Conservation (phyloP, 2,113 vertebrate genomes). For the Podarcis muralis region DNA sequence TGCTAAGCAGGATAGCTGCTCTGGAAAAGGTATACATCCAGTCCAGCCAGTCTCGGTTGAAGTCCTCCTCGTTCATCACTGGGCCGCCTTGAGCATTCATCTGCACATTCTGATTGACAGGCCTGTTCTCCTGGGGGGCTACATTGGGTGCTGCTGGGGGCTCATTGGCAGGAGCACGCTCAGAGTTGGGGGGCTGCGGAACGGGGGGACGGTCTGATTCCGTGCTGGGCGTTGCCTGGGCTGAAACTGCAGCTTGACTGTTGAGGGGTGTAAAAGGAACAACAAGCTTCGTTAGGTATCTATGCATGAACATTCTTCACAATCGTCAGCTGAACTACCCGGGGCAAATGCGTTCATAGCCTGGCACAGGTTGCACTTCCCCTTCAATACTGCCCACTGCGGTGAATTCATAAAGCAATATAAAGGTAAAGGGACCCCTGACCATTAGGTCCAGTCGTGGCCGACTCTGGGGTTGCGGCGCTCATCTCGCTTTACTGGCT, state of each 20-base stretch:
- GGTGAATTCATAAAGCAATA: neutral
- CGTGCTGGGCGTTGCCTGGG: slow-evolving; percentile 68
- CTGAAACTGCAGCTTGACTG: slow-evolving; percentile 87
- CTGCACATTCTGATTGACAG: slow-evolving; percentile 87
- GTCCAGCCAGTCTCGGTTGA: slow-evolving; percentile 97
- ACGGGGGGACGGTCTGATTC: slow-evolving; percentile 58
- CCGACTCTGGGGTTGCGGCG: no score
- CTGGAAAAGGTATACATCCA: slow-evolving; percentile 94
- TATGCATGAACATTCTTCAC: neutral
- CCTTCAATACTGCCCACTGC: neutral
- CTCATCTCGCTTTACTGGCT: no score
- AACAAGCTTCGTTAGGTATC: neutral
- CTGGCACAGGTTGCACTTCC: neutral
- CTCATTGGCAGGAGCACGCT: slow-evolving; percentile 78
- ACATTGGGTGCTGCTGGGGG: slow-evolving; percentile 82
- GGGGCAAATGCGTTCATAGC: neutral
- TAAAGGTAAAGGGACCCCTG: no score
- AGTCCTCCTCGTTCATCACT: slow-evolving; percentile 90
- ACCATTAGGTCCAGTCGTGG: no score
- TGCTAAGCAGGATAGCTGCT: slow-evolving; percentile 91
- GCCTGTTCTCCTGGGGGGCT: slow-evolving; percentile 82
- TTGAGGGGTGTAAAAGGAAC: neutral
- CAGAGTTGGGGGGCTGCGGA: slow-evolving; percentile 66
- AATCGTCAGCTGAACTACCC: neutral
- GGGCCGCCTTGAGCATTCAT: slow-evolving; percentile 89